Percentiles rank a stretch among this genome's conserved stretches.
Evolutionary conservation across 2,113 vertebrate species (phyloP).

Genomic region (Aphelocoma coerulescens): DNA sequence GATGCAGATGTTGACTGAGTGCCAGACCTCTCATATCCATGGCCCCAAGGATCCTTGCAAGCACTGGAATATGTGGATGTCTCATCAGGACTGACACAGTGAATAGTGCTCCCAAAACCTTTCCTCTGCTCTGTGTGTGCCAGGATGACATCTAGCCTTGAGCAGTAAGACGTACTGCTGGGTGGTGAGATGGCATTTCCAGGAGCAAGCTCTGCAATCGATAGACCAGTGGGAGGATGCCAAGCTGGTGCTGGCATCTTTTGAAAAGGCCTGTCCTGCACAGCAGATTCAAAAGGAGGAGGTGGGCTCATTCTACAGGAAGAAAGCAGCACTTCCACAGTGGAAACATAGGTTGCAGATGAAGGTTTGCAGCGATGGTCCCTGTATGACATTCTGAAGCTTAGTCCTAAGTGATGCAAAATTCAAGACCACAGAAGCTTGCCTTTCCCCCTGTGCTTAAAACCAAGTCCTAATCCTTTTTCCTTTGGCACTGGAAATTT

Average conservation of each 20-base stretch:
- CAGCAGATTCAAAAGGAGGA: constrained; percentile 21
- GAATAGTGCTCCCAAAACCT: not conserved
- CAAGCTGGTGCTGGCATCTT: not conserved
- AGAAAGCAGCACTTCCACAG: constrained; percentile 54
- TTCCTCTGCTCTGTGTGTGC: constrained; percentile 12
- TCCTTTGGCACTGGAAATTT: constrained; percentile 57
- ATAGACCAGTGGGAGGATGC: not conserved
- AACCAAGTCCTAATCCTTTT: constrained; percentile 50
- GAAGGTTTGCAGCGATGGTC: constrained; percentile 22
- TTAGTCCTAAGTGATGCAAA: constrained; percentile 28
- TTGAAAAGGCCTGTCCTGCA: not conserved
- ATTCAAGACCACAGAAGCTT: constrained; percentile 13
- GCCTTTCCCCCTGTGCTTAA: constrained; percentile 33
- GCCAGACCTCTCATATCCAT: not conserved
- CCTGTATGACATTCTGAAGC: constrained; percentile 59
- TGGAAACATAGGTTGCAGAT: constrained; percentile 57
- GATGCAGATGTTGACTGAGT: not conserved
- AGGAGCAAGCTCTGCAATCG: not conserved
- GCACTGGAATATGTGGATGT: not conserved
- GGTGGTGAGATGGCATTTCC: constrained; percentile 1
- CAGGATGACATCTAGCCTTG: constrained; percentile 63
- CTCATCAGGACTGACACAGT: not conserved
- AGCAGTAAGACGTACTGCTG: constrained; percentile 31
- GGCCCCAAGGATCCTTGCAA: not conserved
- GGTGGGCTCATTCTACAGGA: constrained; percentile 17